Percentiles rank a stretch among this genome's conserved stretches.
Conservation (phyloP, 2,888 invertebrate genomes). For the Hypomecis punctinalis region DNA sequence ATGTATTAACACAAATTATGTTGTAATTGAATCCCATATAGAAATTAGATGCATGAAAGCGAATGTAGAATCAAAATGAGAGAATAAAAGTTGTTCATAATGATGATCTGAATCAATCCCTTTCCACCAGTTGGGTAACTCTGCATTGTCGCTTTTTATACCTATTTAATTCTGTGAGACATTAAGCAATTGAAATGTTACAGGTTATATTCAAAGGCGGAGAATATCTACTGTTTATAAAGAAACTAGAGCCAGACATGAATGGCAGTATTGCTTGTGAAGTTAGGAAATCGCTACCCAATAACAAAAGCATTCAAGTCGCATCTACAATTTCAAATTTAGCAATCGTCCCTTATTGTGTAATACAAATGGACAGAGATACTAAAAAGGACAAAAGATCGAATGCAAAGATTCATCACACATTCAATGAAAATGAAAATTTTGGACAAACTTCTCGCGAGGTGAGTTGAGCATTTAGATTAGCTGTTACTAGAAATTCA, state of each 20-base stretch:
- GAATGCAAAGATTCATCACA: background rate
- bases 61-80: too few species aligned
- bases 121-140: too few species aligned
- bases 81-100: too few species aligned
- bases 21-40: too few species aligned
- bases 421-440: too few species aligned
- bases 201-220: conserved; percentile 49
- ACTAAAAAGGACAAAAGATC: background rate
- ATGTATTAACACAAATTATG: too few species aligned
- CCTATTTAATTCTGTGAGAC: background rate
- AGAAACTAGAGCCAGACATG: conserved; percentile 51
- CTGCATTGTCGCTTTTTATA: too few species aligned
- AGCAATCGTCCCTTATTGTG: conserved; percentile 26
- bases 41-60: too few species aligned
- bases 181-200: conserved; percentile 4
- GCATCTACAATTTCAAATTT: conserved; percentile 36
- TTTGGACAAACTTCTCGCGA: too few species aligned
- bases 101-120: too few species aligned
- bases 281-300: conserved; percentile 42
- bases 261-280: conserved; percentile 50
- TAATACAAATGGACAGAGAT: conserved; percentile 13
- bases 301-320: conserved; percentile 39
- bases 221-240: conserved; percentile 48
- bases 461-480: too few species aligned
- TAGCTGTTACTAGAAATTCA: too few species aligned